Evolutionary conservation across 1,140 invertebrate genomes (phyloP).

Genomic region (Apocrypta bakeri): DNA sequence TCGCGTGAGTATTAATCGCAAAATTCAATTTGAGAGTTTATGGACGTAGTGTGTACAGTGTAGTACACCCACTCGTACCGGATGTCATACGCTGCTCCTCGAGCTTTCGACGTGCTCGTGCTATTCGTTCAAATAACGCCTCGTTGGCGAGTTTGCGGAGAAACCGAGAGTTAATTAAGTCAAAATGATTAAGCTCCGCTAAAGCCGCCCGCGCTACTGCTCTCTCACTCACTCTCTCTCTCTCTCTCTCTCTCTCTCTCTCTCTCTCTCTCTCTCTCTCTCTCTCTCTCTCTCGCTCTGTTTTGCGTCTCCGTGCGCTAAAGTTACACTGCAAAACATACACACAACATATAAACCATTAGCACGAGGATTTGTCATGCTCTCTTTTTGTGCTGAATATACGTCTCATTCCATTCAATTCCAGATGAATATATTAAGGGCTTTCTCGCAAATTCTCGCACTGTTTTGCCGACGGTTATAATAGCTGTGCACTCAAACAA

Average conservation of each 20-base stretch:
- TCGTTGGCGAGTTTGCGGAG: slow-evolving; percentile 21
- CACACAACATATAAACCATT: background rate
- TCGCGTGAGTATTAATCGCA: background rate
- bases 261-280: background rate
- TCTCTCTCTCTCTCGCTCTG: background rate
- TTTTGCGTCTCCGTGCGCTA: background rate
- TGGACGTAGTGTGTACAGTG: background rate
- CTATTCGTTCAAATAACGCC: slow-evolving; percentile 8
- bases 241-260: too few relatives aligned
- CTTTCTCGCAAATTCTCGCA: too few relatives aligned
- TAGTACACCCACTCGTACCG: background rate
- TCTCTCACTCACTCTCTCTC: too few relatives aligned
- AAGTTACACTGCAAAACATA: slow-evolving; percentile 5
- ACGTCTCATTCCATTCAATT: background rate
- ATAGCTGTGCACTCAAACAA: too few relatives aligned
- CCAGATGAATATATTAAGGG: background rate
- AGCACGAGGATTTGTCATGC: background rate
- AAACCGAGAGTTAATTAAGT: slow-evolving; percentile 31
- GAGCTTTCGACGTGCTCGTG: slow-evolving; percentile 13
- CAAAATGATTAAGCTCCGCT: slow-evolving; percentile 27
- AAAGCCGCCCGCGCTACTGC: background rate
- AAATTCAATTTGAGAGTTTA: background rate
- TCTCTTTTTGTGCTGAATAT: background rate
- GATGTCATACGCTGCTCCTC: slow-evolving; percentile 1
- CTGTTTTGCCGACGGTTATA: too few relatives aligned